phyloP scores from a whole-genome alignment of 1,140 invertebrate species.

The Drosophila miranda region DNA sequence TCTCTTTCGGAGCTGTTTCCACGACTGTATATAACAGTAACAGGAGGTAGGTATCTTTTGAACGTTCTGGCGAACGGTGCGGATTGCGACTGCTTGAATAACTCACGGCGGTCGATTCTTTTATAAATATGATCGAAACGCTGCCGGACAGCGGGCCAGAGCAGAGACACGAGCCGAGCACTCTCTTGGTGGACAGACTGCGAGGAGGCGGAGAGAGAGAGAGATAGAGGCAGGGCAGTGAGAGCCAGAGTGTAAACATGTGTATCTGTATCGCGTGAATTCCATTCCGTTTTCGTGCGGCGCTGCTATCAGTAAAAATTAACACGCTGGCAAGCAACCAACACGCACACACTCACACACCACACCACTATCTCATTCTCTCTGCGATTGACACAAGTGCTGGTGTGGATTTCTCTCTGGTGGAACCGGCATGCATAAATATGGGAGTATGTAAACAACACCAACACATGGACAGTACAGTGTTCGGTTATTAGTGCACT shows the following conservation, averaged over 20 bases:
- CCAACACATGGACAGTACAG: conserved; percentile 51
- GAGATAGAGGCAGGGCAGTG: conserved; percentile 13
- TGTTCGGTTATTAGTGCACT: conserved; percentile 68
- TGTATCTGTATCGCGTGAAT: conserved; percentile 76
- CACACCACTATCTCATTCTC: conserved; percentile 3
- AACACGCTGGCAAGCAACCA: conserved; percentile 54
- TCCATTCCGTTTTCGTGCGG: conserved; percentile 37
- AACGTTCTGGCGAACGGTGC: conserved; percentile 65
- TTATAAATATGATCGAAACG: conserved; percentile 75
- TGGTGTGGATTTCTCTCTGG: conserved; percentile 41
- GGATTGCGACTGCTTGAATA: conserved; percentile 74
- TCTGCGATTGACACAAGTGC: background rate
- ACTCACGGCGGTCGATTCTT: conserved; percentile 64
- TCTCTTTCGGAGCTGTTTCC: background rate
- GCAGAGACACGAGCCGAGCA: conserved; percentile 13
- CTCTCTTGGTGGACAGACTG: no score
- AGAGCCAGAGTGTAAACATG: conserved; percentile 31
- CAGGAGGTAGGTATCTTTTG: conserved; percentile 11
- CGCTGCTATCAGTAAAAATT: conserved; percentile 62
- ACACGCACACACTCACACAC: conserved; percentile 4
- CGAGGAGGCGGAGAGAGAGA: background rate
- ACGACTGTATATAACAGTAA: background rate
- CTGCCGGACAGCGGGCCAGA: conserved; percentile 4
- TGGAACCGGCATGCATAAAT: conserved; percentile 59
- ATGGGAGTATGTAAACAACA: conserved; percentile 75